Base-by-base conservation (phyloP, 1,140 invertebrate species). In the Neodiprion virginianus region DNA sequence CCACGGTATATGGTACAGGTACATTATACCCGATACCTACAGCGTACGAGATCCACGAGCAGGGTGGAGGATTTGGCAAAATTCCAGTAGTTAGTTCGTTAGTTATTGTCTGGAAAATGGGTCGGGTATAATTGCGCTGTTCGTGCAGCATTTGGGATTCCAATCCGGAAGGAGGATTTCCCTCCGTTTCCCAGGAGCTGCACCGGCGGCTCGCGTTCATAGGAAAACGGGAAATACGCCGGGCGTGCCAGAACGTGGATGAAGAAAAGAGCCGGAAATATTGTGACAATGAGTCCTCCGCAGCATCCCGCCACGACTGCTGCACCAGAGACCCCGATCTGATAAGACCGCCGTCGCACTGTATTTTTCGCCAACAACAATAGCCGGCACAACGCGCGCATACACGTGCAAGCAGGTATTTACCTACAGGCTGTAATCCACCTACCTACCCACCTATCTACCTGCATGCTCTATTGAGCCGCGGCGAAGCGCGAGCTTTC, bases 41-140 rank as follows among this genome's bases (percentile, higher is more conserved):
- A 5, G 28, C 28, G 5, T 40, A 5, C 28, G 28, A 40, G 28
- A 40, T 40, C 28, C 28, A 40, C 28, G 5, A 40, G 28, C 5
- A 77, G 79, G 81, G 80, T 81, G 78, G 80, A 73, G 77, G 83
- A 87, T 85, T 87, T 87, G 86, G 85, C 86, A 74, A 72, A 74
- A 73, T 80, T 86, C 85, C 86, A 86, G 81, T 76, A 74, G 48
- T 80, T 77, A 40, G 81, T 84, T 84, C 82, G 79, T 81, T 81
- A 80, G 84, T 83, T 86, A 87, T 87, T 86, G 86, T 86, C 84
- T 77, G 82, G 81, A 84, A 87, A 87, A 86, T 87, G 81, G 86
- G 86, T 87, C 86, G 85, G 78, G 79, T 83, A 81, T 87, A 87
- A 87, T 87, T 87, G 84, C 84, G 74, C 80, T 78, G 75, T 79